Evolutionary conservation across 2,888 invertebrate genomes (phyloP).

Genomic region (Panzeria rudis): DNA sequence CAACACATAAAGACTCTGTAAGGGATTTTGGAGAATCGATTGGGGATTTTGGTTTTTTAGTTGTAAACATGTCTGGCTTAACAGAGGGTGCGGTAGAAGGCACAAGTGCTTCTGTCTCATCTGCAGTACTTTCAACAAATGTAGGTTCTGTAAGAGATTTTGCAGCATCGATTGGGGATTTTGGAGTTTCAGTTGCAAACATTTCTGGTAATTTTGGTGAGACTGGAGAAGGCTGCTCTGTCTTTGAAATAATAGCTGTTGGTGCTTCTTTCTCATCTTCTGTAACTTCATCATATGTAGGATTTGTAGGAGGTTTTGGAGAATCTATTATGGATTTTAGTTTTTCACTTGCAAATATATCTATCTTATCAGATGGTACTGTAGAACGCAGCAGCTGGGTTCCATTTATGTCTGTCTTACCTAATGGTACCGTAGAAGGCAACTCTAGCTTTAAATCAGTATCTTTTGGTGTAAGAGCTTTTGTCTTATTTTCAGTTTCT

Average conservation of each 20-base stretch:
- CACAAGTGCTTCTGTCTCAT: neutral
- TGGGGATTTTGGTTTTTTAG: neutral
- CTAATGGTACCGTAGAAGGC: no score
- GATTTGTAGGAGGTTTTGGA: no score
- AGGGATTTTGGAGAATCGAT: neutral
- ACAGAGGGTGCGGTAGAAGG: neutral
- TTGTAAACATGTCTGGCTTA: neutral
- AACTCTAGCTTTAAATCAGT: no score
- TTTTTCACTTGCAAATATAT: no score
- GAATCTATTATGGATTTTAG: slow-evolving; percentile 7
- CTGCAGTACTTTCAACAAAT: neutral
- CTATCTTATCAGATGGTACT: no score
- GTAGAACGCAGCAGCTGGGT: no score
- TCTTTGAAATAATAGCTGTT: neutral
- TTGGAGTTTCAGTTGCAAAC: neutral
- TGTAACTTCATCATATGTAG: no score
- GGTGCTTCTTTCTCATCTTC: no score
- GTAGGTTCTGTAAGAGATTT: neutral
- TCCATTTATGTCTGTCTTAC: no score
- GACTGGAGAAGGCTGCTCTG: neutral
- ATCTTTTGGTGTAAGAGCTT: no score
- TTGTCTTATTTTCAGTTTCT: no score
- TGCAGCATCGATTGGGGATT: neutral
- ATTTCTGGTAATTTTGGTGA: neutral
- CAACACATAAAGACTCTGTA: no score